phyloP scores from a whole-genome alignment of 2,888 invertebrate species.

The Drosophila diplacantha region DNA sequence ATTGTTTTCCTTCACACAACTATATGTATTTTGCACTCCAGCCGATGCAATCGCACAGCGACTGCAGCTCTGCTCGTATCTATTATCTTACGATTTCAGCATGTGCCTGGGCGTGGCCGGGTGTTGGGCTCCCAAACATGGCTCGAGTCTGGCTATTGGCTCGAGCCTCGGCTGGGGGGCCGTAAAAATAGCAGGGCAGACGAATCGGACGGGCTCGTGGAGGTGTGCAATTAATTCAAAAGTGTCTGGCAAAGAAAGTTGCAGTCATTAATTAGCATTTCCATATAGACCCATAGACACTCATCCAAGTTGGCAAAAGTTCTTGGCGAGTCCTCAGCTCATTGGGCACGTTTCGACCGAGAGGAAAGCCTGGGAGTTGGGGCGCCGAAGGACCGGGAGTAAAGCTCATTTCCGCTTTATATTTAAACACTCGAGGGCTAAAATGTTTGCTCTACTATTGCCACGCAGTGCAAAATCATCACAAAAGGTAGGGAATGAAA shows the following conservation, averaged over 20 bases:
- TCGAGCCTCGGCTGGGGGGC: constrained; percentile 10
- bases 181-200: constrained; percentile 24
- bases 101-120: constrained; percentile 12
- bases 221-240: constrained; percentile 50
- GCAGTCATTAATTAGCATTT: constrained; percentile 66
- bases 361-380: constrained; percentile 6
- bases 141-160: constrained; percentile 26
- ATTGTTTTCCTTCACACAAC: constrained; percentile 48
- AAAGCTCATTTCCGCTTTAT: constrained; percentile 72
- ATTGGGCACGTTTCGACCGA: constrained; percentile 57
- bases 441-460: constrained; percentile 67
- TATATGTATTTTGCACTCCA: constrained; percentile 34
- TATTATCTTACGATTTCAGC: constrained; percentile 14
- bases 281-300: constrained; percentile 19
- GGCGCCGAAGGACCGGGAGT: constrained; percentile 24
- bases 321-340: constrained; percentile 41
- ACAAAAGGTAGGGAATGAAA: constrained; percentile 66
- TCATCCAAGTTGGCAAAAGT: constrained; percentile 7
- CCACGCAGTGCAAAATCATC: constrained; percentile 60
- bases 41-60: constrained; percentile 55
- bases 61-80: constrained; percentile 50
- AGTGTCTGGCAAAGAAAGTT: constrained; percentile 57
- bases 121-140: constrained; percentile 33
- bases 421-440: constrained; percentile 72
- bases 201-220: constrained; percentile 42